A percentile compares a stretch with the other conserved stretches of the same genome.
Conservation (phyloP, 2,888 invertebrate species). For the Caenorhabditis sp. region DNA sequence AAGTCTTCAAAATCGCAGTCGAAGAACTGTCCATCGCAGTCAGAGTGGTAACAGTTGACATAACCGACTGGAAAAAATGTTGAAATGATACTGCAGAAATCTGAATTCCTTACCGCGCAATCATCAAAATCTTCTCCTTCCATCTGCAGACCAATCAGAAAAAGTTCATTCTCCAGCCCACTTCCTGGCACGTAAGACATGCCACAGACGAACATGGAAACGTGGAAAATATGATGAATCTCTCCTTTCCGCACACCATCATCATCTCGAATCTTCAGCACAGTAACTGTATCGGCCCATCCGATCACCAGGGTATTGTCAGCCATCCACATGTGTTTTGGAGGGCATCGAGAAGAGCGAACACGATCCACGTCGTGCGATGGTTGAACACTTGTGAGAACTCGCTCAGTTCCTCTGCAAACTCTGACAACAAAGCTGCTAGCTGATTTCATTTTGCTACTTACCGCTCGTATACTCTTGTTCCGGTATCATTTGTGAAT, state of each 20-base stretch:
- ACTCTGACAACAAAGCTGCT: neutral
- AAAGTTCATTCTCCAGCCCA: conserved; percentile 74
- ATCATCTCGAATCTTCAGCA: conserved; percentile 65
- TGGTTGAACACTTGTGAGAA: conserved; percentile 77
- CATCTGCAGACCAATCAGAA: conserved; percentile 76
- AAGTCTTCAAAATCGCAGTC: conserved; percentile 62
- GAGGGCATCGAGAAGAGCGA: conserved; percentile 76
- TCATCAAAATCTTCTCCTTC: conserved; percentile 73
- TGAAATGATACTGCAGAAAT: neutral
- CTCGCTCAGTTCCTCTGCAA: conserved; percentile 68
- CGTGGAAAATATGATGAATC: conserved; percentile 69
- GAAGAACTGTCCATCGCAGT: conserved; percentile 58
- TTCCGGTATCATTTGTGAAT: conserved; percentile 83
- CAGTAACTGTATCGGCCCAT: conserved; percentile 81
- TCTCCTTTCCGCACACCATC: conserved; percentile 62
- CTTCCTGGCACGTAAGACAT: conserved; percentile 73
- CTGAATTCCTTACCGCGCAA: conserved; percentile 59
- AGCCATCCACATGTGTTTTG: conserved; percentile 77
- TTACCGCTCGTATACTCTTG: conserved; percentile 79
- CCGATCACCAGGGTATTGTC: conserved; percentile 77
- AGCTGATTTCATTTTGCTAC: neutral
- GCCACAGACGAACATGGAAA: conserved; percentile 76
- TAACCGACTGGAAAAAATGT: conserved; percentile 60
- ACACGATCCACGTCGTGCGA: conserved; percentile 75
- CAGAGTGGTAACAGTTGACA: conserved; percentile 57